phyloP scores from a whole-genome alignment of 2,888 invertebrate genomes.

The Galeruca laticollis region DNA sequence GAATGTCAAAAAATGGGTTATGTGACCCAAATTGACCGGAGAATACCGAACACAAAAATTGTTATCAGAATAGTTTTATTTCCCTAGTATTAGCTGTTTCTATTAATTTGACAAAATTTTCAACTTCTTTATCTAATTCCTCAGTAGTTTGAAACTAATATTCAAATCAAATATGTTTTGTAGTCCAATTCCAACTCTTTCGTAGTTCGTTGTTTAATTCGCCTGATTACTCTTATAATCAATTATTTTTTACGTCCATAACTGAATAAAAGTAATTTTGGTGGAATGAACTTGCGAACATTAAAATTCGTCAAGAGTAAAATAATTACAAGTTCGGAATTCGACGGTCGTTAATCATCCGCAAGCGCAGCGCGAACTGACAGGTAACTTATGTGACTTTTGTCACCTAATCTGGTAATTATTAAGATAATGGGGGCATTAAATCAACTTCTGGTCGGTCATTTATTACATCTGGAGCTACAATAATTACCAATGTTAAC shows the following conservation, averaged over 20 bases:
- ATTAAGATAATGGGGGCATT: neutral
- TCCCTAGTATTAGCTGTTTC: too few relatives aligned
- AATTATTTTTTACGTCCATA: neutral
- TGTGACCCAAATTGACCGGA: too few relatives aligned
- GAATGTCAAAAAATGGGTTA: too few relatives aligned
- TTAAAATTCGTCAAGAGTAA: neutral
- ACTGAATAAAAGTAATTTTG: neutral
- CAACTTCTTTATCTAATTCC: too few relatives aligned
- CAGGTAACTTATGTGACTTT: conserved; percentile 7
- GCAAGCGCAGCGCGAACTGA: neutral
- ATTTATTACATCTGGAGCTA: neutral
- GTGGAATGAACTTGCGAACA: neutral
- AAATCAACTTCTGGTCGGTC: neutral
- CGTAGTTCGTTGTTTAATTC: too few relatives aligned
- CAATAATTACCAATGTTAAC: neutral
- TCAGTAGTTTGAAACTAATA: too few relatives aligned
- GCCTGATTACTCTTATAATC: too few relatives aligned
- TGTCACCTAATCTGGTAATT: conserved; percentile 7
- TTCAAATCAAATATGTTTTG: too few relatives aligned
- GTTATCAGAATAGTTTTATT: too few relatives aligned
- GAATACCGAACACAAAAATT: too few relatives aligned
- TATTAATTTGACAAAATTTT: too few relatives aligned
- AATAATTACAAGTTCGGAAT: neutral
- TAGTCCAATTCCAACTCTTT: too few relatives aligned
- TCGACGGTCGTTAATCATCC: neutral